Evolutionary conservation across 2,888 invertebrate species (phyloP), one percentile per base, ranked within the genome.

Genomic region (Cataglyphis livida): DNA sequence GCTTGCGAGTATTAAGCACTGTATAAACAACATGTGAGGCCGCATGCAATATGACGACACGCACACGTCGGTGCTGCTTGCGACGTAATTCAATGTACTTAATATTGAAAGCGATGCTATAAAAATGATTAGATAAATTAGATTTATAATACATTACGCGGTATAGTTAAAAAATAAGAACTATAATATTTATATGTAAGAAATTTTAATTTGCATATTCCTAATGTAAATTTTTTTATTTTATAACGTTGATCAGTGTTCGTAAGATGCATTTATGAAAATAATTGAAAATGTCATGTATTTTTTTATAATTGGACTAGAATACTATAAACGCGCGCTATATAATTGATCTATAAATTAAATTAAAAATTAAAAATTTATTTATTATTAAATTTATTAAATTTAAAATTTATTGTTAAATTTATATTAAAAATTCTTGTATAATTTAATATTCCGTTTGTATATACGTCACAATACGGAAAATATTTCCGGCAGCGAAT

Each of bases 1-100:
- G 81, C 75, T 81, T 74, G 82, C 84, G 64, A 81, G 76, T 71
- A 66, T 75, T 81, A 82, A 78, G 70, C 87, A 83, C 83, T 83
- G 85, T 48, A 85, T 84, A 83, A 88, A 87, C 85, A 86, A 88
- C 87, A 51, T 51, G 61, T 32, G 41, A 74, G 15, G 9, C 48
- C 62, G 41, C 54, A 68, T 78, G 83, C 82, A 65, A 82, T 81
- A 87, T 85, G 87, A 87, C 83, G 81, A 71, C 76, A 64, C 59
- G 71, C 71, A 25, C n/a, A 81, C 38, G 35, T 18, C 59, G 66
- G n/a, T 41, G 18, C 15, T 65, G 66, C 21, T 44, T 48, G 54
- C 76, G 62, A 81, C 18, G 62, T 62, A 74, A 81, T 81, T 54
- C 62, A 35, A 48, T 44, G 51, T 51, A 57, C 59, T 59, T 41